These are phyloP conservation scores for Brachystomella parvula DNA, from an alignment of 1,140 invertebrate genomes.

Conservation along the genomic window DNA sequence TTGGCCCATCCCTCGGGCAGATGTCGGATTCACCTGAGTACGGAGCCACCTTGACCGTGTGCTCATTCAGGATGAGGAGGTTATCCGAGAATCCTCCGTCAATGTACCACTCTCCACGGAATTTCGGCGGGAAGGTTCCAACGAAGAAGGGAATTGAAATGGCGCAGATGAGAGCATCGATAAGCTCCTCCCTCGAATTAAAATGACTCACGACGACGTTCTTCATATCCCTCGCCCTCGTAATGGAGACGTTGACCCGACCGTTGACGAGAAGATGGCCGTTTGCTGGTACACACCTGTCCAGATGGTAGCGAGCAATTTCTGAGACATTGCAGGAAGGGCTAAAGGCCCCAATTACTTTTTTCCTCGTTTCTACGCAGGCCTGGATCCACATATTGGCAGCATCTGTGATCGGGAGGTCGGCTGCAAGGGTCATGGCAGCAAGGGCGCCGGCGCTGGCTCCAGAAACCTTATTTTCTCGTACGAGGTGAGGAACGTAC, in stretches of 20 bases:
- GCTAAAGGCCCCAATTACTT: constrained; percentile 84
- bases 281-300: constrained; percentile 74
- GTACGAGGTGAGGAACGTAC: constrained; percentile 78
- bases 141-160: constrained; percentile 93
- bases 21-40: constrained; percentile 97
- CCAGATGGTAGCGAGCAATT: constrained; percentile 70
- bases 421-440: constrained; percentile 83
- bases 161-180: constrained; percentile 84
- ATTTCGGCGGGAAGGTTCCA: constrained; percentile 78
- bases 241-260: constrained; percentile 84
- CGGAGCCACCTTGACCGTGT: constrained; percentile 92
- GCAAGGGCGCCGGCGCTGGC: constrained; percentile 92
- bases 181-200: constrained; percentile 77
- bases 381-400: neutral
- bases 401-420: constrained; percentile 72
- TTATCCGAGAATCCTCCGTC: constrained; percentile 96
- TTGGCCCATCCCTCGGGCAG: constrained; percentile 73
- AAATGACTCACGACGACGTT: constrained; percentile 92
- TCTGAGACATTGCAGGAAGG: constrained; percentile 88
- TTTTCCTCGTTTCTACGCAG: constrained; percentile 54
- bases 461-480: constrained; percentile 80
- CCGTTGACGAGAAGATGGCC: constrained; percentile 81
- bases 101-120: constrained; percentile 84
- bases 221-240: constrained; percentile 83
- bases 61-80: constrained; percentile 81